Evolutionary conservation across 2,888 invertebrate genomes (phyloP).

Genomic region (Archips xylosteana): DNA sequence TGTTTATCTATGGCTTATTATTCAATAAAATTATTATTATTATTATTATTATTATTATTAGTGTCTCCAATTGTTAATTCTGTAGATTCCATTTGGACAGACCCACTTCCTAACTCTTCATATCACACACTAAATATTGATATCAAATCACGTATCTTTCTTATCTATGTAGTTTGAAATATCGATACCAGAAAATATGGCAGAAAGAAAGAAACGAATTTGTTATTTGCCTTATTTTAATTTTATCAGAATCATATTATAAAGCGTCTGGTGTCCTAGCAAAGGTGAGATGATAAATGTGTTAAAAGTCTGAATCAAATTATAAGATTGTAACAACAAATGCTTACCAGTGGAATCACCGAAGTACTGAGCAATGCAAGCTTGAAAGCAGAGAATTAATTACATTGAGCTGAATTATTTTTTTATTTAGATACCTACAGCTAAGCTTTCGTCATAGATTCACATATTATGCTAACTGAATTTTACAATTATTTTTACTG

Average conservation of each 20-base stretch:
- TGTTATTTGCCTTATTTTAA: neutral
- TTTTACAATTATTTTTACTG: no score
- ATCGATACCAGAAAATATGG: neutral
- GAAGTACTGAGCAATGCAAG: conserved; percentile 81
- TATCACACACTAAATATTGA: conserved; percentile 1
- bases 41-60: no score
- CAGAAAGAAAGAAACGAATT: neutral
- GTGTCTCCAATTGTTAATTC: conserved; percentile 49
- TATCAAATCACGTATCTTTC: conserved; percentile 5
- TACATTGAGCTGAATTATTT: neutral
- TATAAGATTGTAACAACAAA: conserved; percentile 36
- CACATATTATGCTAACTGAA: no score
- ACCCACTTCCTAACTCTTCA: neutral
- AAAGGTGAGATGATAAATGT: neutral
- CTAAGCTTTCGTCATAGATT: neutral
- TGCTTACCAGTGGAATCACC: conserved; percentile 74
- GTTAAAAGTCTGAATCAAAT: neutral
- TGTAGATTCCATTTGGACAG: conserved; percentile 17
- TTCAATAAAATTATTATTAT: no score
- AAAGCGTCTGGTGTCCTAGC: neutral
- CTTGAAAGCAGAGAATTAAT: conserved; percentile 65
- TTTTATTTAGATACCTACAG: conserved; percentile 9
- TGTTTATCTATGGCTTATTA: no score
- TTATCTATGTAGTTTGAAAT: neutral
- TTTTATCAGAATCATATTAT: neutral